These are phyloP conservation scores for Cossypha caffra DNA, from an alignment of 2,797 vertebrate genomes.

Conservation along the genomic window DNA sequence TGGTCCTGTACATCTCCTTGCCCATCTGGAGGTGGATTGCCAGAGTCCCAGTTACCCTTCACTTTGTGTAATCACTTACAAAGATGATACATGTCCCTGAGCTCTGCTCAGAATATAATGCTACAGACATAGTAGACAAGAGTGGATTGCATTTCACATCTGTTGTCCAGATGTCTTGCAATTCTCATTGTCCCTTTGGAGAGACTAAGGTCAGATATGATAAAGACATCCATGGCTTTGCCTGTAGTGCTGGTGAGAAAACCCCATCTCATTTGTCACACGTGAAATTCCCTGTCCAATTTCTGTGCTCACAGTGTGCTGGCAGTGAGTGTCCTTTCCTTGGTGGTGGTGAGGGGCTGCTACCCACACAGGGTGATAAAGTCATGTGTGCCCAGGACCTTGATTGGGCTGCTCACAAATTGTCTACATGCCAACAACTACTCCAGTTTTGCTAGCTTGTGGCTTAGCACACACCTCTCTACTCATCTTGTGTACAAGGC, in stretches of 20 bases:
- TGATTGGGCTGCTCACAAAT: neutral
- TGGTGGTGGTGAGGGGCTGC: neutral
- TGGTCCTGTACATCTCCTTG: neutral
- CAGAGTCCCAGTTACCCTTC: neutral
- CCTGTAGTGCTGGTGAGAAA: neutral
- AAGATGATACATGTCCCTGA: neutral
- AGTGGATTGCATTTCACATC: neutral
- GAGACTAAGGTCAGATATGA: neutral
- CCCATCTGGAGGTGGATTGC: neutral
- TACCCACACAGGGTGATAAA: neutral
- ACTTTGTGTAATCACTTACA: neutral
- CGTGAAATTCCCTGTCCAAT: neutral
- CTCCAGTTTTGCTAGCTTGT: neutral
- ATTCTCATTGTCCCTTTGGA: neutral
- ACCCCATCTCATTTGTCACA: neutral
- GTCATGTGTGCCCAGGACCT: neutral
- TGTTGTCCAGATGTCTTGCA: conserved; percentile 19
- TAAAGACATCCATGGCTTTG: neutral
- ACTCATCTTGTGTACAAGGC: neutral
- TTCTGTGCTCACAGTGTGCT: accelerated
- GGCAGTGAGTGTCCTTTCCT: neutral
- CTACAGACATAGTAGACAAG: neutral
- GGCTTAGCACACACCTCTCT: neutral
- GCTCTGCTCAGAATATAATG: neutral
- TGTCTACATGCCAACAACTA: neutral